These are phyloP conservation scores for Branchinecta lynchi DNA, from an alignment of 1,140 invertebrate species.

Conservation along the genomic window DNA sequence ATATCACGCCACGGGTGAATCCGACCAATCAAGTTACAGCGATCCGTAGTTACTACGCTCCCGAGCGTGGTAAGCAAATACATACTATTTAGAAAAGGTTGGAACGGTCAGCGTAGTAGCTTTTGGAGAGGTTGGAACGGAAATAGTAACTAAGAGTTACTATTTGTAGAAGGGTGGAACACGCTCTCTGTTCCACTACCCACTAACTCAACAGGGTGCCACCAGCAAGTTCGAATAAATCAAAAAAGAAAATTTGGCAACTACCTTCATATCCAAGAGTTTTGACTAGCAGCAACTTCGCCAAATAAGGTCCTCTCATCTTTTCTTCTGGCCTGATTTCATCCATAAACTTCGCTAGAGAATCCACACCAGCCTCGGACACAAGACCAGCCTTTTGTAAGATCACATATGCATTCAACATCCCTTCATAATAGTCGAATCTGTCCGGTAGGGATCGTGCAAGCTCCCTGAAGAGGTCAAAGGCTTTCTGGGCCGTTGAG, in stretches of 20 bases:
- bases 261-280: conserved; percentile 1
- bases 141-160: too few relatives aligned
- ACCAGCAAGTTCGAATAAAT: not conserved
- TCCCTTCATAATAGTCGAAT: not conserved
- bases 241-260: not conserved
- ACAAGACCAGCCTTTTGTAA: not conserved
- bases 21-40: too few relatives aligned
- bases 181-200: too few relatives aligned
- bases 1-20: too few relatives aligned
- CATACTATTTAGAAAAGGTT: too few relatives aligned
- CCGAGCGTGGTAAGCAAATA: too few relatives aligned
- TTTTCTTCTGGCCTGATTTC: not conserved
- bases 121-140: too few relatives aligned
- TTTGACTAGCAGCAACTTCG: conserved; percentile 3
- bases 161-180: too few relatives aligned
- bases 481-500: not conserved
- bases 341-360: not conserved
- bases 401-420: not conserved
- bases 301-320: not conserved
- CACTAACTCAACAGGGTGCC: too few relatives aligned
- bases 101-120: too few relatives aligned
- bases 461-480: not conserved
- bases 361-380: not conserved
- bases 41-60: too few relatives aligned
- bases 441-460: not conserved